Evolutionary conservation across 2,797 vertebrate genomes (phyloP), one percentile per base, ranked within the genome.

Genomic region (Pseudomugil gertrudae): DNA sequence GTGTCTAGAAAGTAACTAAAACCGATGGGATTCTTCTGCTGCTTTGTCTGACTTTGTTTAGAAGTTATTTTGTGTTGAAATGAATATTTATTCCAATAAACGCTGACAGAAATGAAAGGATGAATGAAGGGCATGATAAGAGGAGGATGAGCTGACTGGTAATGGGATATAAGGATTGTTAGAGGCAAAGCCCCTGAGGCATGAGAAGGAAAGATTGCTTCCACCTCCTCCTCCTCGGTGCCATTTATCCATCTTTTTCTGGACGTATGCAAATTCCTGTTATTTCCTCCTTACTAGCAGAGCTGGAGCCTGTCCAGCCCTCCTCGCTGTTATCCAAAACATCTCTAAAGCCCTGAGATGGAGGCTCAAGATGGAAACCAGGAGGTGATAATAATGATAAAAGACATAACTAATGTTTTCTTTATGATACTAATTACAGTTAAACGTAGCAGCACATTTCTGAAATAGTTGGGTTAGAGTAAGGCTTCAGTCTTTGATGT

Each of bases 181-280:
- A 5, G 66, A 84, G 67, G 80, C 74, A 83, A 90, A 89, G 66
- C 79, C 72, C 83, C 27, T 10, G 56, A 85, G 80, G 79, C 48
- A 84, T 92, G 89, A 21, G 6, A 71, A 66, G 60, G 30, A 33
- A 60, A 85, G 91, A 91, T 91, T 89, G 79, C 85, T 55, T 61
- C 74, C 65, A 63, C 69, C 68, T 72, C 66, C 54, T 82, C 71
- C 56, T 79, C 53, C 67, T 74, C n/a, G 0, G 61, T 43, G 73
- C 66, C 68, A n/a, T 79, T 58, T 70, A 66, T 81, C 78, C 79
- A 69, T 81, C 81, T 81, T 67, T 66, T 73, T 81, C 86, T 85
- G 63, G n/a, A 76, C 57, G 40, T 78, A 89, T 88, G 84, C 85
- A 81, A 83, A 87, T 88, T 76, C 57, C 45, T 54, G 19, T 76